Evolutionary conservation across 1,140 invertebrate genomes (phyloP).

Genomic region (Drepana arcuata): DNA sequence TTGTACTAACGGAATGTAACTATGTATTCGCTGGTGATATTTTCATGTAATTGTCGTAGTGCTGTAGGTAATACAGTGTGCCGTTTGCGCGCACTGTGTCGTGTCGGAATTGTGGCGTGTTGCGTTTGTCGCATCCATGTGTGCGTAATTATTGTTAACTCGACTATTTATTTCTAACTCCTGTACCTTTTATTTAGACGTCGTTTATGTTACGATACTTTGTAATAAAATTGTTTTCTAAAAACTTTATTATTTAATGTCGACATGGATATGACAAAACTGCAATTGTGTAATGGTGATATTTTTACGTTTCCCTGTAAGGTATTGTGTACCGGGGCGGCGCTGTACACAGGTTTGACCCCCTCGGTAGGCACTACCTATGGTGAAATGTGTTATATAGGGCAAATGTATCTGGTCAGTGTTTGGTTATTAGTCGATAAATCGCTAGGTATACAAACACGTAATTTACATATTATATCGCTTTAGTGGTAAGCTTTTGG

Average conservation of each 20-base stretch:
- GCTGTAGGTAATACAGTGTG: constrained; percentile 13
- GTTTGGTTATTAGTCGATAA: constrained; percentile 40
- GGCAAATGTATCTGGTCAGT: constrained; percentile 49
- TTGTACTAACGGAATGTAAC: constrained; percentile 61
- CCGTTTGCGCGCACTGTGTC: too few relatives aligned
- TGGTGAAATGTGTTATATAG: constrained; percentile 25
- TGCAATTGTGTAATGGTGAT: constrained; percentile 34
- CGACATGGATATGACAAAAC: constrained; percentile 37
- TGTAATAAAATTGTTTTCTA: constrained; percentile 18
- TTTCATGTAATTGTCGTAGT: constrained; percentile 50
- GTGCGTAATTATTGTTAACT: constrained; percentile 47
- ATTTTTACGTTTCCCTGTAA: constrained; percentile 36
- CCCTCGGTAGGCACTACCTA: constrained; percentile 14
- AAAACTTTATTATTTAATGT: constrained; percentile 18
- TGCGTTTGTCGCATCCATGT: constrained; percentile 39
- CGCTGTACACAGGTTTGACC: too few relatives aligned
- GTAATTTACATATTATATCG: constrained; percentile 43
- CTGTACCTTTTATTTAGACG: constrained; percentile 23
- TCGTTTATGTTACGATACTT: constrained; percentile 21
- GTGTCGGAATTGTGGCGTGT: constrained; percentile 48
- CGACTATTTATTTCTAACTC: constrained; percentile 37
- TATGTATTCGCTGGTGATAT: constrained; percentile 64
- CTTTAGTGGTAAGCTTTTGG: constrained; percentile 52
- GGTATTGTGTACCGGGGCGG: constrained; percentile 18
- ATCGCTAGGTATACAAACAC: constrained; percentile 47